A percentile compares a stretch with the other conserved stretches of the same genome.
phyloP scores from a whole-genome alignment of 35 echinoderm and acorn worm genomes.

The Apostichopus californicus region DNA sequence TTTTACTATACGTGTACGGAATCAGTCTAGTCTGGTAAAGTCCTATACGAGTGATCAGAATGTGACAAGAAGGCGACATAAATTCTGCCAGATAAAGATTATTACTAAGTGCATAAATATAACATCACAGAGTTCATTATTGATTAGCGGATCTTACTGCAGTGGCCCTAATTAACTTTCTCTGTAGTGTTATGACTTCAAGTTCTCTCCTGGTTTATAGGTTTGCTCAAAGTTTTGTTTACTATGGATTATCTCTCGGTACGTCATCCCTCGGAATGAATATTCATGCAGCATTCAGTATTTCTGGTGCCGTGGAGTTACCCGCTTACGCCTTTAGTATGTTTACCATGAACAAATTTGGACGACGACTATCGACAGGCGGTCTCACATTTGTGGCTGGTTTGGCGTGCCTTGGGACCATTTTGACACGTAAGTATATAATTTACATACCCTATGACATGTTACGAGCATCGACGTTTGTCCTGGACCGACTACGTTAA shows the following conservation, averaged over 20 bases:
- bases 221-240: conserved; percentile 72
- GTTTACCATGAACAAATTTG: neutral
- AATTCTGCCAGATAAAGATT: no score
- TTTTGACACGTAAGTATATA: conserved; percentile 15
- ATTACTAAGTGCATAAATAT: no score
- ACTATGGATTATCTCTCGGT: conserved; percentile 68
- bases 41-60: no score
- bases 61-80: no score
- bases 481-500: no score
- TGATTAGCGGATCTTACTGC: no score
- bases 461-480: no score
- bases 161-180: no score
- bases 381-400: neutral
- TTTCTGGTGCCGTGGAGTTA: conserved; percentile 79
- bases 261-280: conserved; percentile 71
- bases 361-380: neutral
- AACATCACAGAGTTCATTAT: no score
- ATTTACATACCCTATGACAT: no score
- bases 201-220: conserved; percentile 23
- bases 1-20: no score
- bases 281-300: conserved; percentile 64
- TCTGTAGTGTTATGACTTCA: neutral
- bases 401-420: conserved; percentile 22
- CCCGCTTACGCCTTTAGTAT: conserved; percentile 53
- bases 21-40: no score